Evolutionary conservation across 1,140 invertebrate genomes (phyloP), one percentile per base, ranked within the genome.

Genomic region (Idris sp.): DNA sequence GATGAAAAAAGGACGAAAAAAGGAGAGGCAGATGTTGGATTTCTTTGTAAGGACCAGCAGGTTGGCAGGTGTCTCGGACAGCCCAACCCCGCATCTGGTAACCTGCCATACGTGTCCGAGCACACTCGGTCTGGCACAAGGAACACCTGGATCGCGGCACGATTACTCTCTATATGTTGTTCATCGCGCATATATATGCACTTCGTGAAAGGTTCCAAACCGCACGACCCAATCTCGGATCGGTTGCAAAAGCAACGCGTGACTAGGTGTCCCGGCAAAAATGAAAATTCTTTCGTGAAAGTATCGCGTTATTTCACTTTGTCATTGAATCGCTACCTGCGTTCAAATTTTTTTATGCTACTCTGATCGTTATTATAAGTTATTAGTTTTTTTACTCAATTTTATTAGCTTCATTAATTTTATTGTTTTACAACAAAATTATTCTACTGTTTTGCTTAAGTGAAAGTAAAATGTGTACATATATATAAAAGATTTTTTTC

Each of bases 21-120:
- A 38, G 54, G 38, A 36, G 2, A 18, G 38, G 59, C 59, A 62
- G 58, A 62, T 64, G 48, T 43, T 22, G 36, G 44, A 62, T 64
- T 35, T 73, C 76, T 83, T 81, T 83, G 78, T 83, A 36, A 49
- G 41, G 44, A 68, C 69, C 56, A 38, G 62, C 77, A 78, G 72
- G 80, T 79, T 79, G 78, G 81, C 81, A 83, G 82, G 79, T 83
- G 82, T 79, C 74, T 44, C 49, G 33, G 58, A 36, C 71, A 16
- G 31, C 41, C 43, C 54, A 76, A 74, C 35, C 40, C 73, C 75
- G 74, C 82, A 83, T 83, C 81, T 83, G 80, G 76, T 51, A 71
- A 79, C 74, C 67, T 79, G 77, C 74, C 49, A 69, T 80, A 67
- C 43, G 31, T 61, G 49, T 51, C 35, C 16, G 30, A 25, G 30